phyloP scores from a whole-genome alignment of 37 sponge, comb jelly and placozoan genomes.

The Oopsacas minuta region DNA sequence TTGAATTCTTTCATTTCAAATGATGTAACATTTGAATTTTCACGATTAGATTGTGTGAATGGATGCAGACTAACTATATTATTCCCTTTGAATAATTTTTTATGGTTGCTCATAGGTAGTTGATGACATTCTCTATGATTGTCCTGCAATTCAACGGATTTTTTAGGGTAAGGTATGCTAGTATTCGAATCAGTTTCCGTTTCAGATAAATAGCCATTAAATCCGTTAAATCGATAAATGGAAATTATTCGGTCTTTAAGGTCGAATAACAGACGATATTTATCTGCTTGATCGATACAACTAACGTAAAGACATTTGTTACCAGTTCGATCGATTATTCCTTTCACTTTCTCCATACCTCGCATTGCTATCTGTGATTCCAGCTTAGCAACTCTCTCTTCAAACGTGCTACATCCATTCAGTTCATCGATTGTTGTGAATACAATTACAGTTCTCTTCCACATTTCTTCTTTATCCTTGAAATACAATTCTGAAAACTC shows the following conservation, averaged over 20 bases:
- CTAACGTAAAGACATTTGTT: neutral
- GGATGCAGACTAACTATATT: too few species aligned
- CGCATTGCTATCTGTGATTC: neutral
- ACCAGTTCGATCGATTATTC: neutral
- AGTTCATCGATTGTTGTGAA: neutral
- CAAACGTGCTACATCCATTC: neutral
- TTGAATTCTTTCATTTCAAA: too few species aligned
- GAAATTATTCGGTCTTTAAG: neutral
- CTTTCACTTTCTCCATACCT: neutral
- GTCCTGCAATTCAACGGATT: too few species aligned
- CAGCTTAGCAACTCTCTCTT: neutral
- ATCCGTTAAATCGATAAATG: too few species aligned
- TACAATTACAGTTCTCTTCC: neutral
- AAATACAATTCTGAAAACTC: neutral
- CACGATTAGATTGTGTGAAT: too few species aligned
- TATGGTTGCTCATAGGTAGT: too few species aligned
- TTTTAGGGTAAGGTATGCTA: too few species aligned
- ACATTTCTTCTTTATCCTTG: neutral
- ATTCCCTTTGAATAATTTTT: too few species aligned
- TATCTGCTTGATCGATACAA: neutral
- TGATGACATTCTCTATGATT: too few species aligned
- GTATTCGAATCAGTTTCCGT: too few species aligned
- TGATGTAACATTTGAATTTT: too few species aligned
- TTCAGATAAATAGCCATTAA: too few species aligned
- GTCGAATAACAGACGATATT: neutral